Percentiles rank a stretch among this genome's conserved stretches.
phyloP scores from a whole-genome alignment of 2,113 vertebrate species.

The Morone saxatilis region DNA sequence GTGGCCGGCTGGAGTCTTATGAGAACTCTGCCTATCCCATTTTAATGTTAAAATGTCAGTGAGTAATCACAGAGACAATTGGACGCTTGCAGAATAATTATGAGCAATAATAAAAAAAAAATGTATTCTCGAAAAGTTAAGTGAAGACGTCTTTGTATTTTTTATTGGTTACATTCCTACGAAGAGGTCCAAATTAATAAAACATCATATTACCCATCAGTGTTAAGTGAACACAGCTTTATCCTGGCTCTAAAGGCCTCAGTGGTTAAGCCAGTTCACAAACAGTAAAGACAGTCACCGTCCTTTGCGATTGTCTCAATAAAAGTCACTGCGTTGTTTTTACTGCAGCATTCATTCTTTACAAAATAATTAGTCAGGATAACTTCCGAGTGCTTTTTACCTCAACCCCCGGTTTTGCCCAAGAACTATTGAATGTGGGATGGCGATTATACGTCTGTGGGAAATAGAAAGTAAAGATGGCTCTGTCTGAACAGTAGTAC shows the following conservation, averaged over 20 bases:
- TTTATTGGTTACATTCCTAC: not conserved
- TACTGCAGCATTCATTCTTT: not conserved
- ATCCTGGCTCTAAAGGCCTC: not conserved
- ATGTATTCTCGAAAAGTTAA: not conserved
- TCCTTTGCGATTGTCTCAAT: not conserved
- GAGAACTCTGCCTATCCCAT: not conserved
- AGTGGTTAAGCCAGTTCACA: not conserved
- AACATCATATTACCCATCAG: constrained; percentile 5
- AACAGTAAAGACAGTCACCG: not conserved
- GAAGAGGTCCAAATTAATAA: constrained; percentile 30
- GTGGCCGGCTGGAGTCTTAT: not conserved
- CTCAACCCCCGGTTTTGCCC: not conserved
- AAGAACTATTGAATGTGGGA: not conserved
- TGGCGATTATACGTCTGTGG: constrained; percentile 10
- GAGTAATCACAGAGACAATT: not conserved
- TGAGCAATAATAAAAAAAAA: not conserved
- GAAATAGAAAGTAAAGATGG: constrained; percentile 2
- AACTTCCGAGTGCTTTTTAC: constrained; percentile 29
- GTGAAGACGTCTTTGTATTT: not conserved
- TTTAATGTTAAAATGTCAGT: not conserved
- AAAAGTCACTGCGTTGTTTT: not conserved
- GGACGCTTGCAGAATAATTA: not conserved
- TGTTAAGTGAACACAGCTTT: not conserved
- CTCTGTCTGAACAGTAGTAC: not conserved
- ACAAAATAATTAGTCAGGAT: constrained; percentile 35